Evolutionary conservation across 2,888 invertebrate species (phyloP).

Genomic region (Sarcophaga rosellei): DNA sequence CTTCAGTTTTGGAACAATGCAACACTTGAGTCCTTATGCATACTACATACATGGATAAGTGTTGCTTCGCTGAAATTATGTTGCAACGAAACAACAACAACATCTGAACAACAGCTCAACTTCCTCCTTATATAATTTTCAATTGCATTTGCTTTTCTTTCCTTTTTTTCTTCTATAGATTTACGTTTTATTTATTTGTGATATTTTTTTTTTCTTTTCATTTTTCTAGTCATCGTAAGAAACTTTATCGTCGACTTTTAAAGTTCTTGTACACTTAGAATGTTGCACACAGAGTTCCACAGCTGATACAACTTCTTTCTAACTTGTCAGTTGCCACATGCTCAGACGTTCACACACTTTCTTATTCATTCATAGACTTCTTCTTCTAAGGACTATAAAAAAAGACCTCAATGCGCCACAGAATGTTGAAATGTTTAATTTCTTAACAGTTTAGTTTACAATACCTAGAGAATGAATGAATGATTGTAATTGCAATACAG

Average conservation of each 20-base stretch:
- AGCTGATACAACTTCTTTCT: constrained; percentile 35
- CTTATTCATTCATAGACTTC: background rate
- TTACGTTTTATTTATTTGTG: background rate
- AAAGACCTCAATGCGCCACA: background rate
- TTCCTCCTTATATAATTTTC: constrained; percentile 49
- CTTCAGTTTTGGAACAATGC: constrained; percentile 48
- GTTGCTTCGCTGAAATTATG: constrained; percentile 59
- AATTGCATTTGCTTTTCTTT: constrained; percentile 36
- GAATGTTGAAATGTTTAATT: constrained; percentile 21
- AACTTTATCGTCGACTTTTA: constrained; percentile 47
- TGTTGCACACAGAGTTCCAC: constrained; percentile 29
- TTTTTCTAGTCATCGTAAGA: constrained; percentile 17
- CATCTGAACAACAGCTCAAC: constrained; percentile 32
- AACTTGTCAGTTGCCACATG: constrained; percentile 16
- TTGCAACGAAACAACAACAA: constrained; percentile 35
- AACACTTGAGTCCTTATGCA: constrained; percentile 48
- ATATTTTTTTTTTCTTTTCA: background rate
- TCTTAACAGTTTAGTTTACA: constrained; percentile 9
- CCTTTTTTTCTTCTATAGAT: constrained; percentile 1
- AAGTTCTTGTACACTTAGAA: constrained; percentile 39
- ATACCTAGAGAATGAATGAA: constrained; percentile 1
- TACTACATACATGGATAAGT: constrained; percentile 20
- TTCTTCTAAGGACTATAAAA: background rate
- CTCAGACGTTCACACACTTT: background rate
- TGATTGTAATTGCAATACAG: background rate